Evolutionary conservation across 2,888 invertebrate genomes (phyloP), one percentile per base, ranked within the genome.

Genomic region (Branchipolynoe longqiensis): DNA sequence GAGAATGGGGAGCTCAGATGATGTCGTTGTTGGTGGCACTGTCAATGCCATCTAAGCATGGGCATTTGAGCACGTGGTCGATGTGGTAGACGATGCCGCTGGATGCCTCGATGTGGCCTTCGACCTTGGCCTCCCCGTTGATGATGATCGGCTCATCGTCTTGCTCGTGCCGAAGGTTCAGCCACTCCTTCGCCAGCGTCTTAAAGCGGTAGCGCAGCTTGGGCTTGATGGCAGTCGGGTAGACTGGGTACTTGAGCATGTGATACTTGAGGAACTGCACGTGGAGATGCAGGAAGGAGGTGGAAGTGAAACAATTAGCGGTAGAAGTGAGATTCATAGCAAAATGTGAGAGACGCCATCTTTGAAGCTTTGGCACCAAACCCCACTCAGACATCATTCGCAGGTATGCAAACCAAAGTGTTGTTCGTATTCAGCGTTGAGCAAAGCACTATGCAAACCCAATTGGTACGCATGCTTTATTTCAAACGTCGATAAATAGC

Each of bases 41-140:
- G n/a, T n/a, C n/a, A n/a, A 78, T 78, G 28, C 48, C 4, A 6
- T 87, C 73, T 4, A 87, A 40, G 64, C 86, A 87, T 1, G 87
- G 85, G 78, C 87, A 87, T 56, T 25, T 64, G 31, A 87, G 62
- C 25, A 94, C 92, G 85, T 91, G 90, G 87, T 94, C 94, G 59
- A 95, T 93, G 8, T 94, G 89, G 88, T 95, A 95, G 0, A 95
- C 94, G 1, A 95, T 92, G 14, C 95, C 95, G 88, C 95, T 95
- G 0, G 93, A 93, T 0, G 95, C 94, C 86, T 94, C 93, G 88
- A 94, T 94, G 88, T 95, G 94, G 22, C 94, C 89, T 0, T 94
- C 90, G 59, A 95, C 92, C 4, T 93, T 90, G 3, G 94, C 94
- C 88, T 82, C 74, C n/a, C 54, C 85, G 84, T 88, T 87, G 64